phyloP scores from a whole-genome alignment of 2,888 invertebrate species.

The Tenthredo distinguenda region DNA sequence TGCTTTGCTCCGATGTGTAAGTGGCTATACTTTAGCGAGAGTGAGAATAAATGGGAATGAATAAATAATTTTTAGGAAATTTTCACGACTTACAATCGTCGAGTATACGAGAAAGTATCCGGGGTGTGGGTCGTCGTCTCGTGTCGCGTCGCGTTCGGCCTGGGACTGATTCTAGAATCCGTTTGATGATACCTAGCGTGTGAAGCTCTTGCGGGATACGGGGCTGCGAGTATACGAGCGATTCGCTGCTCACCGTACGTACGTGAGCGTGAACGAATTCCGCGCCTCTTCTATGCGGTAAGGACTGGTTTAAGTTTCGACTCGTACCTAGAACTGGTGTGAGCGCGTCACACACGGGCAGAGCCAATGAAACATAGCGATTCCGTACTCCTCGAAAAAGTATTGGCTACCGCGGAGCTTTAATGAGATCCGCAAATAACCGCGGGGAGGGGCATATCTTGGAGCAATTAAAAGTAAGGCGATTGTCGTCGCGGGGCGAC shows the following conservation, averaged over 20 bases:
- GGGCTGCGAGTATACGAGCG: neutral
- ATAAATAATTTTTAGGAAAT: neutral
- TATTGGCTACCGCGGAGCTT: conserved; percentile 33
- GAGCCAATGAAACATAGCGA: conserved; percentile 26
- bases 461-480: conserved; percentile 57
- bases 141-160: conserved; percentile 34
- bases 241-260: neutral
- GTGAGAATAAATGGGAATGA: neutral
- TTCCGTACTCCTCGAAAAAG: conserved; percentile 35
- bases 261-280: conserved; percentile 28
- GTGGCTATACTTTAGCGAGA: neutral
- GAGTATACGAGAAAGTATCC: conserved; percentile 6
- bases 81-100: conserved; percentile 29
- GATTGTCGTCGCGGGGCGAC: conserved; percentile 7
- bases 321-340: neutral
- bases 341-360: neutral
- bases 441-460: conserved; percentile 64
- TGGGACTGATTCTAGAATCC: conserved; percentile 43
- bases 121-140: conserved; percentile 11
- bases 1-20: neutral
- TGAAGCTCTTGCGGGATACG: conserved; percentile 4
- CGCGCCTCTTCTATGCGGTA: conserved; percentile 31
- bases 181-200: conserved; percentile 38
- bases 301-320: conserved; percentile 35
- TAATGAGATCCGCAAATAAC: conserved; percentile 28